These are phyloP conservation scores for Enteromius radiatus DNA, from an alignment of 2,797 vertebrate genomes.

Conservation along the genomic window DNA sequence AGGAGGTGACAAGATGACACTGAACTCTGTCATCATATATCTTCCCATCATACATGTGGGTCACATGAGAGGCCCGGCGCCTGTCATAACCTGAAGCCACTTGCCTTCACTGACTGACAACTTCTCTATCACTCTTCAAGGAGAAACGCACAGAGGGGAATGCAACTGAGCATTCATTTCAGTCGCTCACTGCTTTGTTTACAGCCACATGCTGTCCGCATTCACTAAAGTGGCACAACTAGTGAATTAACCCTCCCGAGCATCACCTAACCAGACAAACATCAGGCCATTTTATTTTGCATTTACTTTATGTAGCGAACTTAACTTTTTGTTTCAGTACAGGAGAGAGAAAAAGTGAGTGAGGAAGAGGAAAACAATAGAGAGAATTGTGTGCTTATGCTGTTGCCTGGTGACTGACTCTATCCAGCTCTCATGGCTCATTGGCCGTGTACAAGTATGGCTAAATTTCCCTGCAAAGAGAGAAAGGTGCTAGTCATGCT, in stretches of 20 bases:
- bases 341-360: conserved; percentile 19
- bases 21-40: conserved; percentile 66
- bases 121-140: conserved; percentile 77
- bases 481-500: conserved; percentile 26
- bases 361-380: conserved; percentile 27
- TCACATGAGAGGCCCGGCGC: conserved; percentile 29
- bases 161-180: conserved; percentile 38
- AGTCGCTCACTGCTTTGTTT: not conserved
- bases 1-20: conserved; percentile 64
- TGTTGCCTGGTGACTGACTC: conserved; percentile 76
- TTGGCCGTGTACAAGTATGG: conserved; percentile 41
- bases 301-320: conserved; percentile 45
- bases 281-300: conserved; percentile 29
- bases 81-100: conserved; percentile 56
- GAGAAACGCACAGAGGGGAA: conserved; percentile 66
- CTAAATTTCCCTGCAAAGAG: conserved; percentile 32
- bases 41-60: conserved; percentile 52
- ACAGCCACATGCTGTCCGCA: not conserved
- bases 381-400: conserved; percentile 60
- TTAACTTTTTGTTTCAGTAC: conserved; percentile 24
- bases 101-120: conserved; percentile 67
- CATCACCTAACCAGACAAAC: not conserved
- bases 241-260: too few relatives aligned
- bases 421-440: conserved; percentile 52
- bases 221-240: not conserved